Percentiles rank a stretch among this genome's conserved stretches.
Conservation (phyloP, 2,113 vertebrate genomes). For the Lynx canadensis region DNA sequence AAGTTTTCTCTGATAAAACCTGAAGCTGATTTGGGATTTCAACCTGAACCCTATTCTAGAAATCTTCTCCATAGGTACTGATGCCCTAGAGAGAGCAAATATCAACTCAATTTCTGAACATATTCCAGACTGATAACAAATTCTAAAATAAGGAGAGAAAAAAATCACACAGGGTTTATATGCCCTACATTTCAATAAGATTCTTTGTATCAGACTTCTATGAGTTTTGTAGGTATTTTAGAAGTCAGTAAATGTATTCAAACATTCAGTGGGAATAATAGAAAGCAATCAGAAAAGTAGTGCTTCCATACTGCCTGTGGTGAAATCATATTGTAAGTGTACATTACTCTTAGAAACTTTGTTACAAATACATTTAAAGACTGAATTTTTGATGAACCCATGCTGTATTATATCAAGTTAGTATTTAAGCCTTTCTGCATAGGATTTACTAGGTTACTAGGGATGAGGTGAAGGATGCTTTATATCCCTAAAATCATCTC, state of each 20-base stretch:
- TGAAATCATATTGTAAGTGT: neutral
- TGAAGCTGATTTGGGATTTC: neutral
- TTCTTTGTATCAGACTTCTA: neutral
- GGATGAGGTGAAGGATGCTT: neutral
- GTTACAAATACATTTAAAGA: neutral
- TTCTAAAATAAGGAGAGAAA: neutral
- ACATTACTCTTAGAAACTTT: neutral
- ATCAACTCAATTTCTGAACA: neutral
- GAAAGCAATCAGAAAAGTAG: neutral
- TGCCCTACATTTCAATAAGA: neutral
- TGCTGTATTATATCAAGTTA: neutral
- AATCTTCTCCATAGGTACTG: neutral
- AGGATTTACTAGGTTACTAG: neutral
- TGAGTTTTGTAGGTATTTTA: neutral
- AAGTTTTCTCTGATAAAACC: neutral
- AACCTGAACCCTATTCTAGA: neutral
- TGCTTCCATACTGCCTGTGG: neutral
- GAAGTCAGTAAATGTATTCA: neutral
- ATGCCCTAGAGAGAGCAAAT: neutral
- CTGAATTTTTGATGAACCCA: neutral
- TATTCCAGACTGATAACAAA: neutral
- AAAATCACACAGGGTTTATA: neutral
- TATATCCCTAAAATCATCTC: neutral
- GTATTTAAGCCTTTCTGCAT: neutral
- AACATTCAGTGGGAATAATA: neutral